Percentiles rank a stretch among this genome's conserved stretches.
Evolutionary conservation across 2,888 invertebrate genomes (phyloP).

Genomic region (Lathronympha strigana): DNA sequence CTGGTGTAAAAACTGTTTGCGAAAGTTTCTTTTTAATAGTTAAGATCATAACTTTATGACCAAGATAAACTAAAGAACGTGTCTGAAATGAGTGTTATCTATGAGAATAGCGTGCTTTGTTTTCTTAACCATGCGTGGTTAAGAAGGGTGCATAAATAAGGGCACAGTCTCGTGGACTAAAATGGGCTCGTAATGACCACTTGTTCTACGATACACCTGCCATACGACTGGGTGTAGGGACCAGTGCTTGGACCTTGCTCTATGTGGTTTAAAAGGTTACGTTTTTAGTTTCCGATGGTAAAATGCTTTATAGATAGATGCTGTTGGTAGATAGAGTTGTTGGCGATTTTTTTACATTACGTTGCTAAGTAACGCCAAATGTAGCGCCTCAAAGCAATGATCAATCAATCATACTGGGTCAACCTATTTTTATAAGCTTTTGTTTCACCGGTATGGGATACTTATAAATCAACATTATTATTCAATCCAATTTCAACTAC

Average conservation of each 20-base stretch:
- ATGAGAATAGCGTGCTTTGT: conserved; percentile 45
- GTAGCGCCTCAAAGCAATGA: too few relatives aligned
- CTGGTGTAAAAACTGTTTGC: background rate
- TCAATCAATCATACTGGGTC: too few relatives aligned
- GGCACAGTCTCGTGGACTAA: conserved; percentile 73
- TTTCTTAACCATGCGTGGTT: conserved; percentile 72
- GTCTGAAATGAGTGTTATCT: conserved; percentile 35
- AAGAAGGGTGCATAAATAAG: conserved; percentile 82
- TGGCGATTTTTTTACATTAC: too few relatives aligned
- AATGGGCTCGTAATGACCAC: conserved; percentile 81
- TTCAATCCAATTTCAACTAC: too few relatives aligned
- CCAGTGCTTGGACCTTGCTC: conserved; percentile 9
- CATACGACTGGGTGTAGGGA: conserved; percentile 33
- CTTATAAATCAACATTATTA: too few relatives aligned
- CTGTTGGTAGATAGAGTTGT: too few relatives aligned
- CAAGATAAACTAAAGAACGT: conserved; percentile 11
- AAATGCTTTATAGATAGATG: background rate
- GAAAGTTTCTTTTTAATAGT: background rate
- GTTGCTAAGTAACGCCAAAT: too few relatives aligned
- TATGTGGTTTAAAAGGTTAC: background rate
- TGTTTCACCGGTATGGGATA: too few relatives aligned
- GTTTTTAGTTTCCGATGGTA: background rate
- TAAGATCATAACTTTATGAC: too few relatives aligned
- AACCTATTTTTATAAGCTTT: too few relatives aligned
- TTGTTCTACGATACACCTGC: conserved; percentile 80